phyloP scores from a whole-genome alignment of 2,888 invertebrate species.

The Eurois occulta region DNA sequence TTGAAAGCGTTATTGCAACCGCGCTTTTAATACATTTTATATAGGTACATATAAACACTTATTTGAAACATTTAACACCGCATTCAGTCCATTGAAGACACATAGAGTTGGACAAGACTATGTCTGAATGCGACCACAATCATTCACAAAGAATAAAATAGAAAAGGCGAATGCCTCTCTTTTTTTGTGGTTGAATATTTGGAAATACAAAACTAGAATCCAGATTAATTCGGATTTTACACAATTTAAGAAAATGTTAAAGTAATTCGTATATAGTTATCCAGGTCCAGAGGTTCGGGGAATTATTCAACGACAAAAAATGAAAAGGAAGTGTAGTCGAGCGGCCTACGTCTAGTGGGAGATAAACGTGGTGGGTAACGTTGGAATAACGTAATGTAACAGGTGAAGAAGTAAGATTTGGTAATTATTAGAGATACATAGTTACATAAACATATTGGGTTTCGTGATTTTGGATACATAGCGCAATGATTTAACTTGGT shows the following conservation, averaged over 20 bases:
- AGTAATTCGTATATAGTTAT: background rate
- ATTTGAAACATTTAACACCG: slow-evolving; percentile 81
- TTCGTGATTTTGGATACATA: slow-evolving; percentile 69
- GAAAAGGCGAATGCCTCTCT: slow-evolving; percentile 80
- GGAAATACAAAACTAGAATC: background rate
- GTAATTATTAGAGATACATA: slow-evolving; percentile 72
- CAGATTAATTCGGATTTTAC: background rate
- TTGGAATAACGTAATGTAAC: slow-evolving; percentile 67
- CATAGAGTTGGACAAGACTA: slow-evolving; percentile 82
- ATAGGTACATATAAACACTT: slow-evolving; percentile 61
- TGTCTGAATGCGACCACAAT: slow-evolving; percentile 83
- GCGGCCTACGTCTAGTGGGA: slow-evolving; percentile 75
- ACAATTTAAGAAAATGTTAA: too few species aligned
- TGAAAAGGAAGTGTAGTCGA: slow-evolving; percentile 72
- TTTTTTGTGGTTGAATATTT: slow-evolving; percentile 72
- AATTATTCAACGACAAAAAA: slow-evolving; percentile 76
- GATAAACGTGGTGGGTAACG: slow-evolving; percentile 70
- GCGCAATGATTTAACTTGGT: slow-evolving; percentile 68
- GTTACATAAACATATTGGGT: slow-evolving; percentile 66
- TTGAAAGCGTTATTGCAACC: slow-evolving; percentile 74
- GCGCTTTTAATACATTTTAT: slow-evolving; percentile 75
- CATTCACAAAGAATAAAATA: slow-evolving; percentile 83
- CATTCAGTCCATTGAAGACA: slow-evolving; percentile 85
- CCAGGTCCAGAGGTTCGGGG: too few species aligned
- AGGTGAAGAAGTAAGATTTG: slow-evolving; percentile 73